Evolutionary conservation across 1,140 invertebrate genomes (phyloP).

Genomic region (Bombus terrestris): DNA sequence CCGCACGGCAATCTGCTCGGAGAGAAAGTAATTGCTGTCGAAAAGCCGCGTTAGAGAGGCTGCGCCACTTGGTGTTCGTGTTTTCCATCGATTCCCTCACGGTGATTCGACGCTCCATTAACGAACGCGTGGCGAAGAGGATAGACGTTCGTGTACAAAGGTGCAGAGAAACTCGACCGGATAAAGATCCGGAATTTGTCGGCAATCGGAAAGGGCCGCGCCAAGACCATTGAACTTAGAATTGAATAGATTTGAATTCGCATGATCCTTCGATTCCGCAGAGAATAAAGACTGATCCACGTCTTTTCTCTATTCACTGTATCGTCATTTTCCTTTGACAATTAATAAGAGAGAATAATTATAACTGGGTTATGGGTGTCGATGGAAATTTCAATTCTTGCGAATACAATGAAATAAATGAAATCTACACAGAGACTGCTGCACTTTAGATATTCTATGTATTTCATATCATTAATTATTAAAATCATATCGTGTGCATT

Average conservation of each 20-base stretch:
- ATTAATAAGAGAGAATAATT: no score
- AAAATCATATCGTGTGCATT: no score
- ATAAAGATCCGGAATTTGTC: no score
- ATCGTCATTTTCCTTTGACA: no score
- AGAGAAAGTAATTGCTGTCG: conserved; percentile 16
- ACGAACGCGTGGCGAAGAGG: neutral
- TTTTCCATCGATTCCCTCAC: conserved; percentile 2
- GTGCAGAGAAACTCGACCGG: neutral
- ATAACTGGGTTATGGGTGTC: no score
- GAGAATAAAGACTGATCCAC: no score
- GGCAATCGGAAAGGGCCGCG: neutral
- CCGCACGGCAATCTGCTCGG: neutral
- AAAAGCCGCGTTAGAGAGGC: conserved; percentile 12
- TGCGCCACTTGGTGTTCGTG: neutral
- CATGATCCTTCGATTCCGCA: neutral
- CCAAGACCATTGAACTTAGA: neutral
- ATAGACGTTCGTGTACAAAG: neutral
- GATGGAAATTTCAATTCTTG: no score
- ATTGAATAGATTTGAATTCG: neutral
- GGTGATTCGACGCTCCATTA: conserved; percentile 8
- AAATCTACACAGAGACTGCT: no score
- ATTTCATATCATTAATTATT: no score
- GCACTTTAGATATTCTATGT: no score
- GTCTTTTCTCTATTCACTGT: no score
- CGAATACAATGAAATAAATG: no score